Percentiles rank a stretch among this genome's conserved stretches.
Conservation (phyloP, 2,888 invertebrate genomes). For the Trissolcus brochymenae region DNA sequence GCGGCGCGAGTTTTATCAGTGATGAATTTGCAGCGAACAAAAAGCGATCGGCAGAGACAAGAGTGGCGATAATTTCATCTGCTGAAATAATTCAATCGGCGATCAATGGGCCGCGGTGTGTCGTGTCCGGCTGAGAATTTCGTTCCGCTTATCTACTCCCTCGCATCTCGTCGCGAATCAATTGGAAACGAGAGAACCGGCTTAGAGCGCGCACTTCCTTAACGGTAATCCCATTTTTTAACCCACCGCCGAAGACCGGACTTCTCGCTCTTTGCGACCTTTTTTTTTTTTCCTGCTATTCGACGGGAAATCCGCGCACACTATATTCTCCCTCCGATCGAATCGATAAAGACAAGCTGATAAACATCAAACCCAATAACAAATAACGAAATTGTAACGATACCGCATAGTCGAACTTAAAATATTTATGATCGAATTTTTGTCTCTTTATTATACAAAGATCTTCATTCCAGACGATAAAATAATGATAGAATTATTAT, state of each 20-base stretch:
- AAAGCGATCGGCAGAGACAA: conserved; percentile 18
- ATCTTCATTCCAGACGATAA: no score
- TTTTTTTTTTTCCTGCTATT: conserved; percentile 30
- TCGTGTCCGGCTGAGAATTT: conserved; percentile 49
- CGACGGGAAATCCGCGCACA: conserved; percentile 40
- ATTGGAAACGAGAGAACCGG: conserved; percentile 57
- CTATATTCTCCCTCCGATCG: conserved; percentile 1
- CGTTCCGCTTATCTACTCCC: conserved; percentile 54
- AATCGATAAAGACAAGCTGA: conserved; percentile 29
- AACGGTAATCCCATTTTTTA: conserved; percentile 68
- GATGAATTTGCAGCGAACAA: conserved; percentile 26
- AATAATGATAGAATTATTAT: no score
- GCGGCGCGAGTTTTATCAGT: conserved; percentile 9
- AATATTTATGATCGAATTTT: neutral
- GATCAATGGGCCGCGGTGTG: conserved; percentile 40
- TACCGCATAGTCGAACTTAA: neutral
- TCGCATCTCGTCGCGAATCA: conserved; percentile 58
- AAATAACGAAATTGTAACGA: conserved; percentile 1
- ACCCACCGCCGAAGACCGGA: conserved; percentile 48
- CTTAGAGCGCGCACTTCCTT: conserved; percentile 63
- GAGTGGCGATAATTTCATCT: conserved; percentile 29
- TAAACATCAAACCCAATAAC: conserved; percentile 22
- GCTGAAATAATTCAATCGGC: conserved; percentile 41
- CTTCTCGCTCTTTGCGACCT: conserved; percentile 50
- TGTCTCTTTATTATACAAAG: neutral